A percentile compares a stretch with the other conserved stretches of the same genome.
phyloP scores from a whole-genome alignment of 2,888 invertebrate species.

The Conomelus anceps region DNA sequence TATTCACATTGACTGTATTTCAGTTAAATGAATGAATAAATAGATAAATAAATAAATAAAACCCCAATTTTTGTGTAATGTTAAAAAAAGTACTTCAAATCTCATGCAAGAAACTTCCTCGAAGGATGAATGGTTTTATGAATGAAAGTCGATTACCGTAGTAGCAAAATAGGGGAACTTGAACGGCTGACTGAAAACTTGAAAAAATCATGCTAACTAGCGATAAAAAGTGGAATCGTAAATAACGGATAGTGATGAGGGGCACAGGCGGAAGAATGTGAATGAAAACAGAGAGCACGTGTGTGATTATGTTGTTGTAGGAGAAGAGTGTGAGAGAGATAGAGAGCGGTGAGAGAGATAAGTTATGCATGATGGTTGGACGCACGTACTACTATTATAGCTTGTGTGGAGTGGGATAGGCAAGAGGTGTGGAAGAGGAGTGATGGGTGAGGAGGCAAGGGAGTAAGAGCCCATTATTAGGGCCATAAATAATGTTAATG shows the following conservation, averaged over 20 bases:
- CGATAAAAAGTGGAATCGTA: not conserved
- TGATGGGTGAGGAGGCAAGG: not conserved
- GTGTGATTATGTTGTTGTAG: not conserved
- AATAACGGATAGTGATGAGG: not conserved
- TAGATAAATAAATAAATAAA: too few relatives aligned
- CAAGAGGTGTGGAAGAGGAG: not conserved
- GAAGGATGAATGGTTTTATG: not conserved
- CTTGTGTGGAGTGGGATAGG: not conserved
- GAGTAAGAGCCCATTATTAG: conserved; percentile 24
- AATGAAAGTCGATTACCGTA: not conserved
- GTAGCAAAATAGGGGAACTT: not conserved
- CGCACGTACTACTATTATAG: not conserved
- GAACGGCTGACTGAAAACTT: not conserved
- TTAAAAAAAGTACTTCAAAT: too few relatives aligned
- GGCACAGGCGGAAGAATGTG: not conserved
- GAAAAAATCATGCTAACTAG: not conserved
- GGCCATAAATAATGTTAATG: conserved; percentile 34
- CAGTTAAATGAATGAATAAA: too few relatives aligned
- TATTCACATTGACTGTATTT: too few relatives aligned
- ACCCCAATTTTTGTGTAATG: too few relatives aligned
- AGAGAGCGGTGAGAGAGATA: not conserved
- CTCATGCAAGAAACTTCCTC: too few relatives aligned
- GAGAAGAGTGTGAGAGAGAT: not conserved
- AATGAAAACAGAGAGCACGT: not conserved
- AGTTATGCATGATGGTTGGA: not conserved